Evolutionary conservation across 2,113 vertebrate species (phyloP).

Genomic region (Neolamprologus tretocephalus): DNA sequence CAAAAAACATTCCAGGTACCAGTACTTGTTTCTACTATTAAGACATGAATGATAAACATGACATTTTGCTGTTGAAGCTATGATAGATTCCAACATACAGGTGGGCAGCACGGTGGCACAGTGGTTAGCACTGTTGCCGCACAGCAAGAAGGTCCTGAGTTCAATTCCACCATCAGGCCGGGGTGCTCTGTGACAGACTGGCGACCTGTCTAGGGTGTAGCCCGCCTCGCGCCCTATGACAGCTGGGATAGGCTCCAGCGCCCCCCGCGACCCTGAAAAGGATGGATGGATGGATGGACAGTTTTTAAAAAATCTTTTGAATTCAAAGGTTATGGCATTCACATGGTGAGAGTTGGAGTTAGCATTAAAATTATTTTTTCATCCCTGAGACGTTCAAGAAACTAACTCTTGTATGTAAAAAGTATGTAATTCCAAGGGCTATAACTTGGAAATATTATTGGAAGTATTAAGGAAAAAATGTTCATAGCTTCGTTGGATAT

Average conservation of each 20-base stretch:
- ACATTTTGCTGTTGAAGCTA: neutral
- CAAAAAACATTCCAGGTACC: accelerated
- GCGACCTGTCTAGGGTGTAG: no score
- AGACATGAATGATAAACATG: neutral
- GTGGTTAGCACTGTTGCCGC: no score
- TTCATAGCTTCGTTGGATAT: neutral
- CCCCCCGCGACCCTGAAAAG: no score
- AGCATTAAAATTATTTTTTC: neutral
- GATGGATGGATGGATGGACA: no score
- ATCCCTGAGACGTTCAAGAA: neutral
- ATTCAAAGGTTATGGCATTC: accelerated
- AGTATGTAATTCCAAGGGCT: accelerated
- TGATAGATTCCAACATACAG: neutral
- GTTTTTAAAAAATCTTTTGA: neutral
- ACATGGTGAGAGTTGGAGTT: neutral
- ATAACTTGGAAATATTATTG: neutral
- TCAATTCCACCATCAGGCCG: no score
- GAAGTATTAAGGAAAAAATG: neutral
- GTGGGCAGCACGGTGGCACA: accelerated
- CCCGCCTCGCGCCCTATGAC: no score
- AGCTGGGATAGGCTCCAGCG: no score
- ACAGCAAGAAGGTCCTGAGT: no score
- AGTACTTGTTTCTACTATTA: neutral
- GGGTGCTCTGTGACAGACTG: no score
- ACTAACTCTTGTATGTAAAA: neutral